Evolutionary conservation across 2,888 invertebrate genomes (phyloP).

Genomic region (Phrixothrix hirtus): DNA sequence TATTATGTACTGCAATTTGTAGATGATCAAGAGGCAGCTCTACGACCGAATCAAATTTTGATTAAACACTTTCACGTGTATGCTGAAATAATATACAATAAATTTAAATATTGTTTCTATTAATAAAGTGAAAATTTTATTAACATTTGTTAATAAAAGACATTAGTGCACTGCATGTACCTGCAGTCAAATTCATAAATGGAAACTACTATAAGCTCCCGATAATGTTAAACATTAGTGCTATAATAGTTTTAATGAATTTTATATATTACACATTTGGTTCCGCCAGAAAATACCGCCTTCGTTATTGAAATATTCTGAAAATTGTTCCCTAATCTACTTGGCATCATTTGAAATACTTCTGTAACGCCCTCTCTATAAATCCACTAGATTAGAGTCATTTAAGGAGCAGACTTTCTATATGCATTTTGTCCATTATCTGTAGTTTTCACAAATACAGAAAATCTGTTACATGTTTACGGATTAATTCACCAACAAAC

Average conservation of each 20-base stretch:
- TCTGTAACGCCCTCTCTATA: too few species aligned
- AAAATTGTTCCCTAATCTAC: too few species aligned
- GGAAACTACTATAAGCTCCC: too few species aligned
- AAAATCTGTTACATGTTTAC: not conserved
- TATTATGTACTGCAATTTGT: not conserved
- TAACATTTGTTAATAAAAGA: too few species aligned
- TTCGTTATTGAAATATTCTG: not conserved
- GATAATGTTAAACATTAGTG: not conserved
- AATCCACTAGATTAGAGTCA: too few species aligned
- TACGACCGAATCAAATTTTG: not conserved
- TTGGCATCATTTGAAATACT: too few species aligned
- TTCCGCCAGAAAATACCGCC: not conserved
- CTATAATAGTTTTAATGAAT: not conserved
- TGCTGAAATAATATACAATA: not conserved
- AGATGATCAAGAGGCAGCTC: not conserved
- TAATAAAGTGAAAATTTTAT: too few species aligned
- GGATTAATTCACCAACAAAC: not conserved
- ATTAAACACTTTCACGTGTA: not conserved
- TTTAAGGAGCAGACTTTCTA: constrained; percentile 4
- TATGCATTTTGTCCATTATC: constrained; percentile 2
- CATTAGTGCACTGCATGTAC: too few species aligned
- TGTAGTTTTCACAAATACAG: not conserved
- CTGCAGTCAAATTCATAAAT: not conserved
- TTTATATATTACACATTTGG: not conserved
- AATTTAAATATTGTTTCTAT: too few species aligned